phyloP scores from a whole-genome alignment of 2,888 invertebrate species.

The Laspeyria flexula region DNA sequence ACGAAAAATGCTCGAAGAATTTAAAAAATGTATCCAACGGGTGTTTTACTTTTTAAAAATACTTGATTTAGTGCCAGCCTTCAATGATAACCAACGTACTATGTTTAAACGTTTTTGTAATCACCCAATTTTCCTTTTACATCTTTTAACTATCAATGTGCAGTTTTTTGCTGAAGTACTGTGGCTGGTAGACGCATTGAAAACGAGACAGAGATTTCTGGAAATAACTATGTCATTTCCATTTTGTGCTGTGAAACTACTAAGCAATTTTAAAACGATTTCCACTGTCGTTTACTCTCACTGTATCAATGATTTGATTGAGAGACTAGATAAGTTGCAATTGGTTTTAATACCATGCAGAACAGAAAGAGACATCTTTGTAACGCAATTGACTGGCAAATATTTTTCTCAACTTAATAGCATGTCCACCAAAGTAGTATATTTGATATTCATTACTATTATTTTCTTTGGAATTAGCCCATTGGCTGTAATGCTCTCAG shows the following conservation, averaged over 20 bases:
- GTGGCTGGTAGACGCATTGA: slow-evolving; percentile 21
- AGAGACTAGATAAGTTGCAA: slow-evolving; percentile 15
- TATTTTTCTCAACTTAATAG: slow-evolving; percentile 14
- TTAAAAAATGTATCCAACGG: slow-evolving; percentile 14
- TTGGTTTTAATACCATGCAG: not conserved
- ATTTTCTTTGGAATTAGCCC: slow-evolving; percentile 20
- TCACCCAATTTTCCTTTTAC: slow-evolving; percentile 8
- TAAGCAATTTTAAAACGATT: slow-evolving; percentile 17
- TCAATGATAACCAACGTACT: slow-evolving; percentile 1
- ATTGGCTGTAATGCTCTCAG: slow-evolving; percentile 1
- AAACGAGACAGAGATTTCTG: slow-evolving; percentile 18
- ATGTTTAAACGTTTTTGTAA: slow-evolving; percentile 3
- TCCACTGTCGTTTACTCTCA: slow-evolving; percentile 15
- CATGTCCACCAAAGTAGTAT: slow-evolving; percentile 5
- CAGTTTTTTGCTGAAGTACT: slow-evolving; percentile 6
- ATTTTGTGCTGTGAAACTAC: slow-evolving; percentile 15
- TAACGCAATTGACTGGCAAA: slow-evolving; percentile 14
- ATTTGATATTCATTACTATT: slow-evolving; percentile 9
- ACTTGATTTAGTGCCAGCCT: slow-evolving; percentile 14
- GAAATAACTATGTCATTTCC: slow-evolving; percentile 28
- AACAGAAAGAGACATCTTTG: slow-evolving; percentile 8
- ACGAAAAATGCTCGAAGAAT: slow-evolving; percentile 21
- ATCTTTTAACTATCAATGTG: slow-evolving; percentile 14
- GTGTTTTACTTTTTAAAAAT: slow-evolving; percentile 20
- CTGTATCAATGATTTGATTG: slow-evolving; percentile 19